Conservation (phyloP, 1,140 invertebrate species). For the Portunus trituberculatus region DNA sequence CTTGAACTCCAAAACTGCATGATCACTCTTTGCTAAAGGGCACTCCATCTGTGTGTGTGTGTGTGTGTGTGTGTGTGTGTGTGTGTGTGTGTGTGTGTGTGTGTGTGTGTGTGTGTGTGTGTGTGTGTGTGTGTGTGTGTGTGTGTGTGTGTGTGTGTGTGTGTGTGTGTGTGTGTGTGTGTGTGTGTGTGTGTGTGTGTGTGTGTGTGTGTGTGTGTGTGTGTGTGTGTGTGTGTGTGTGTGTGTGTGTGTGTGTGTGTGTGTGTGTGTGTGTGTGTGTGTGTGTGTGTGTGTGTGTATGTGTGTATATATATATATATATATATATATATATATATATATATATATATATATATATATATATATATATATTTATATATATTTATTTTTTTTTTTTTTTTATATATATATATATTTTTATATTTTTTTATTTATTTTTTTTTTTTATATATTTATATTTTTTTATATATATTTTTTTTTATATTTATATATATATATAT, state of each 20-base stretch:
- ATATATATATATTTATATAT: not conserved
- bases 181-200: not conserved
- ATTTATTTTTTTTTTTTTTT: not conserved
- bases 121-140: too few relatives aligned
- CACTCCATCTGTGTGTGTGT: too few relatives aligned
- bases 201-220: not conserved
- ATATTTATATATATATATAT: too few relatives aligned
- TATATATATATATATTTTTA: constrained; percentile 29
- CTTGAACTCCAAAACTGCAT: too few relatives aligned
- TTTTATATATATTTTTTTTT: too few relatives aligned
- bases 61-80: too few relatives aligned
- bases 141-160: too few relatives aligned
- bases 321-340: constrained; percentile 47
- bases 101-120: too few relatives aligned
- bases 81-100: too few relatives aligned
- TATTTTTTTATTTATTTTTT: constrained; percentile 28
- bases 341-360: constrained; percentile 39
- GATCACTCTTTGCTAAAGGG: too few relatives aligned
- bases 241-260: not conserved
- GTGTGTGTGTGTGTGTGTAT: not conserved
- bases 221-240: constrained; percentile 36
- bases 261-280: not conserved
- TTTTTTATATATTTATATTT: too few relatives aligned
- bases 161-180: too few relatives aligned
- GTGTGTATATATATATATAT: constrained; percentile 25